phyloP scores from a whole-genome alignment of 2,113 vertebrate species.

The Alethe diademata region DNA sequence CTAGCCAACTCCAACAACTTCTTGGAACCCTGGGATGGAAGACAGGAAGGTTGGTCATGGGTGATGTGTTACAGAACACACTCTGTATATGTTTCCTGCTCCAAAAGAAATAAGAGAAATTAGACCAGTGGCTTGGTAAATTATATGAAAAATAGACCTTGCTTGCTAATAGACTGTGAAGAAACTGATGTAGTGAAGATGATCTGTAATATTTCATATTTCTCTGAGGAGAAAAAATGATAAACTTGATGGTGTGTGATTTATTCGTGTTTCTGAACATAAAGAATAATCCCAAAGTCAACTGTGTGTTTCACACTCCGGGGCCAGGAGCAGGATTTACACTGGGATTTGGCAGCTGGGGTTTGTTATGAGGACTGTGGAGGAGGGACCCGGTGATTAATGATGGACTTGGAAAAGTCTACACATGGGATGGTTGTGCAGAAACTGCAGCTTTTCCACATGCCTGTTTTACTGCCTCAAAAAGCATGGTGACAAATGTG shows the following conservation, averaged over 20 bases:
- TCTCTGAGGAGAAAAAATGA: constrained; percentile 75
- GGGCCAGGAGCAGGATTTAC: constrained; percentile 28
- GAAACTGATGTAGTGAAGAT: constrained; percentile 72
- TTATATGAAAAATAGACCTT: constrained; percentile 73
- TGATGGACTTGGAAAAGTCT: constrained; percentile 14
- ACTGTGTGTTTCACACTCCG: constrained; percentile 37
- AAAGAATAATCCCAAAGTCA: constrained; percentile 62
- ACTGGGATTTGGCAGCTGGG: not conserved
- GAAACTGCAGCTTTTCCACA: not conserved
- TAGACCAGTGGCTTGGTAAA: constrained; percentile 77
- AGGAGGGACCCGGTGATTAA: constrained; percentile 28
- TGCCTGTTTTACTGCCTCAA: not conserved
- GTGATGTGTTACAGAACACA: not conserved
- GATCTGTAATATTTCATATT: constrained; percentile 77
- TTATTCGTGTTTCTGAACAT: constrained; percentile 73
- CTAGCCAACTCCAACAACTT: not conserved
- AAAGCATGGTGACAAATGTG: constrained; percentile 17
- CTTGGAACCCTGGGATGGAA: not conserved
- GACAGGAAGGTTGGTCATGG: not conserved
- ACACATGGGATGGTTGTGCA: not conserved
- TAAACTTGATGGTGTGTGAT: constrained; percentile 77
- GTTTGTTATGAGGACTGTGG: constrained; percentile 37
- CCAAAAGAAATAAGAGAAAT: constrained; percentile 66
- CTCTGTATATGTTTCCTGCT: constrained; percentile 26
- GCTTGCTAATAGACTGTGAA: constrained; percentile 77